Evolutionary conservation across 2,888 invertebrate species (phyloP), one percentile per base, ranked within the genome.

Genomic region (Gastracanthus pulcherrimus): DNA sequence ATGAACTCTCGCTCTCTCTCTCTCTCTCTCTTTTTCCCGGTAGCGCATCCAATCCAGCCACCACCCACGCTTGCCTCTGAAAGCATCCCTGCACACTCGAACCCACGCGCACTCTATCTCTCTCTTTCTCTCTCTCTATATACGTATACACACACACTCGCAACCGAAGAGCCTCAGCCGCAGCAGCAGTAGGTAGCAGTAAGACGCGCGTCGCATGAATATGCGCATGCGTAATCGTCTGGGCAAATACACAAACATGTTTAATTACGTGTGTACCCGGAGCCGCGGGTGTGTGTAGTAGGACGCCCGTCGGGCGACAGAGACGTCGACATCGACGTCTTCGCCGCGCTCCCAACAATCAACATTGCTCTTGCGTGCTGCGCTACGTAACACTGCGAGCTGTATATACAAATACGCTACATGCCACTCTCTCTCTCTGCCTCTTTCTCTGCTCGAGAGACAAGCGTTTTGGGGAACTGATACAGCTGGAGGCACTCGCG

Each of bases 241-340:
- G 64, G 36, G 80, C 60, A 71, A 81, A 78, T 78, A 80, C 66
- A 75, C 78, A 83, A 77, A 80, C 76, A 80, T 75, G 76, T 77
- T 77, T 78, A 77, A 82, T 82, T 76, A 79, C 81, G 51, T 64
- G 74, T 74, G 51, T 75, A 69, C 66, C 58, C 1, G 36, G 67
- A 16, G 38, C 19, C 29, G 29, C 34, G 34, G n/a, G 26, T 26
- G 29, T 16, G 23, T 4, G 55, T 41, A 41, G 41, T 9, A 41
- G 41, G 41, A 41, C 41, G 6, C n/a, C n/a, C 3, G 45, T n/a
- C n/a, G 45, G 26, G 62, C 62, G 31, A 62, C n/a, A 62, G 6
- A 62, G 4, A 62, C 62, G 31, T 62, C 62, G 13, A 31, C n/a
- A 19, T n/a, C 34, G 60, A 13, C 60, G 29, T 60, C 60, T 31